Conservation (phyloP, 2,113 vertebrate genomes). For the Malurus alboscapulatus region DNA sequence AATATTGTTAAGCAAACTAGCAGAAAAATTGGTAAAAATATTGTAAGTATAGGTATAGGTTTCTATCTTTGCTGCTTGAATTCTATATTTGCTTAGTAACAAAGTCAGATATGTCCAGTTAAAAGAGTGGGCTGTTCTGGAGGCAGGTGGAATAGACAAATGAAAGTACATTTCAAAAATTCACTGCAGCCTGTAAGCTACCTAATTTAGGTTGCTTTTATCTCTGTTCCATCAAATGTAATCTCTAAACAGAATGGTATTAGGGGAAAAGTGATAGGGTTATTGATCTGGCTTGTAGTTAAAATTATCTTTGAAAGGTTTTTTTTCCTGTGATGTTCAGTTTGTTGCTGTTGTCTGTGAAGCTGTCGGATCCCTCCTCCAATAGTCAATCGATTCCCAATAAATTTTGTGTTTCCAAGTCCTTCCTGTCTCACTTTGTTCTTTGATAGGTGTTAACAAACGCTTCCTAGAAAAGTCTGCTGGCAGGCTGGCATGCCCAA, state of each 20-base stretch:
- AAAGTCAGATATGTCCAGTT: background rate
- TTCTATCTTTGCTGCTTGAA: background rate
- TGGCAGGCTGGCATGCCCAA: background rate
- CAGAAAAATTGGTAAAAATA: background rate
- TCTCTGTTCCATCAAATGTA: background rate
- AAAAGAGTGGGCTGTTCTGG: background rate
- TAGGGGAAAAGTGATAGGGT: background rate
- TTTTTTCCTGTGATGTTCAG: background rate
- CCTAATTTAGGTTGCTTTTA: background rate
- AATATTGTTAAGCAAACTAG: background rate
- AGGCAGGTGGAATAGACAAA: background rate
- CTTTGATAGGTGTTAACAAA: background rate
- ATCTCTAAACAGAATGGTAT: background rate
- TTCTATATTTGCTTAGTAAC: background rate
- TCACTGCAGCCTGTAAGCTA: background rate
- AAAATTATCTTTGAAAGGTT: background rate
- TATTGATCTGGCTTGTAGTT: background rate
- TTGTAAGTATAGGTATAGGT: background rate
- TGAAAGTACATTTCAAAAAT: background rate
- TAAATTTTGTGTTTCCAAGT: background rate
- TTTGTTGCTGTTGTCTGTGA: background rate
- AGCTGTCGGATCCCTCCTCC: background rate
- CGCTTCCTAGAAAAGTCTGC: background rate
- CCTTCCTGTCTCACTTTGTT: background rate
- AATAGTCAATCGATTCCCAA: rapidly evolving